Evolutionary conservation across 2,888 invertebrate genomes (phyloP).

Genomic region (Stenotaenia linearis): DNA sequence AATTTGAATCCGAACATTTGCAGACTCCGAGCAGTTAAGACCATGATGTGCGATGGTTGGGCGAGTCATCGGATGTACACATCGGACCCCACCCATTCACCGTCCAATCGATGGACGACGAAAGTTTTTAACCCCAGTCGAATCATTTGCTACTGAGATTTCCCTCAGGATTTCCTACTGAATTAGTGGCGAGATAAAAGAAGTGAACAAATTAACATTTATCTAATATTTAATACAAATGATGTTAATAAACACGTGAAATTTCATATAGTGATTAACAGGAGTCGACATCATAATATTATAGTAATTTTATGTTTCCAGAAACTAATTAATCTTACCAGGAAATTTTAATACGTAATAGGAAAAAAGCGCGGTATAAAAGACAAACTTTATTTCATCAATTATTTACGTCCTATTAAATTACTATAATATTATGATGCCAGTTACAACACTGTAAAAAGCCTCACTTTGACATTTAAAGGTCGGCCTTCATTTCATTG

Average conservation of each 20-base stretch:
- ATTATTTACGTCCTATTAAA: not conserved
- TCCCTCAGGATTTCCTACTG: conserved; percentile 5
- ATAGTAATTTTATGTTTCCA: too few species aligned
- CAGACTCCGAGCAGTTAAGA: not conserved
- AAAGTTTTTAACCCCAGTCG: not conserved
- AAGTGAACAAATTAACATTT: not conserved
- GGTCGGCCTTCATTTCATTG: not conserved
- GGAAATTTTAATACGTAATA: not conserved
- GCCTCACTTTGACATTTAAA: not conserved
- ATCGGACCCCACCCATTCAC: not conserved
- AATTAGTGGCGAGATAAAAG: not conserved
- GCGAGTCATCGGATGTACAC: not conserved
- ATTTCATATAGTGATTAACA: too few species aligned
- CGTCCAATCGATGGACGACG: conserved; percentile 11
- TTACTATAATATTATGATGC: conserved; percentile 8
- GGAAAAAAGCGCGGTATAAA: not conserved
- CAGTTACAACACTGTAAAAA: not conserved
- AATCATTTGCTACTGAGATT: conserved; percentile 15
- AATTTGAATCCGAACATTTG: not conserved
- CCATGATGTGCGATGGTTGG: not conserved
- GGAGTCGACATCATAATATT: too few species aligned
- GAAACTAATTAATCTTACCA: too few species aligned
- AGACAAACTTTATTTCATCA: not conserved
- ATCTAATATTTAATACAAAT: too few species aligned
- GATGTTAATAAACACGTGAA: too few species aligned